Evolutionary conservation across 2,888 invertebrate genomes (phyloP), one percentile per base, ranked within the genome.

Genomic region (Noctua pronuba): DNA sequence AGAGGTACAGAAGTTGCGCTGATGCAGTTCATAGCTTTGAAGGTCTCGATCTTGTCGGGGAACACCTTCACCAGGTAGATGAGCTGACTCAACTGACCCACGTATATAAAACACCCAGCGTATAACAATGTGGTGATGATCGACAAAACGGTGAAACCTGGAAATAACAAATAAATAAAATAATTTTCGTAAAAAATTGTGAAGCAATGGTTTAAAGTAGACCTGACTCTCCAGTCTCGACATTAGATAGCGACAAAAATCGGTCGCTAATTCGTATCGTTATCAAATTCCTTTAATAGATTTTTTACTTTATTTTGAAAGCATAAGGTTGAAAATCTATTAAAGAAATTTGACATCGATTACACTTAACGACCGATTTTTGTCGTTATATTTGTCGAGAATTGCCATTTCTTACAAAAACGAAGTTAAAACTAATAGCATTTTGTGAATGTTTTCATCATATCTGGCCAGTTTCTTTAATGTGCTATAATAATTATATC

Each of bases 21-120:
- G 60, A 93, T 77, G 79, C 94, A 94, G 82, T 94, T 94, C 24
- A 94, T 74, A 0, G 91, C 93, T 77, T 94, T 93, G 69, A 94
- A 94, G 28, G 90, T 90, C 73, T 91, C 92, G 24, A 90, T 82
- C 77, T 92, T 93, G 68, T 94, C 91, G 0, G 94, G 93, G 1
- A 93, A 91, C 71, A 94, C 94, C 52, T 91, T 88, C 1, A 84
- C 76, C 67, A 94, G 80, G 82, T 93, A 93, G 41, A 93, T 84
- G 4, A 90, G 66, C 80, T 94, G 94, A 77, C 94, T 94, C 70
- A 94, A 85, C 6, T 86, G 80, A 0, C 94, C 94, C 24, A 94
- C 89, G 84, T 94, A 94, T 6, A 93, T 74, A 73, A 94, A 94
- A 0, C 92, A 84, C 0, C 93, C 92, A 6, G 87, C 86, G 38